Base-by-base conservation (phyloP, 2,113 vertebrate genomes). In the Psephotus haematonotus region DNA sequence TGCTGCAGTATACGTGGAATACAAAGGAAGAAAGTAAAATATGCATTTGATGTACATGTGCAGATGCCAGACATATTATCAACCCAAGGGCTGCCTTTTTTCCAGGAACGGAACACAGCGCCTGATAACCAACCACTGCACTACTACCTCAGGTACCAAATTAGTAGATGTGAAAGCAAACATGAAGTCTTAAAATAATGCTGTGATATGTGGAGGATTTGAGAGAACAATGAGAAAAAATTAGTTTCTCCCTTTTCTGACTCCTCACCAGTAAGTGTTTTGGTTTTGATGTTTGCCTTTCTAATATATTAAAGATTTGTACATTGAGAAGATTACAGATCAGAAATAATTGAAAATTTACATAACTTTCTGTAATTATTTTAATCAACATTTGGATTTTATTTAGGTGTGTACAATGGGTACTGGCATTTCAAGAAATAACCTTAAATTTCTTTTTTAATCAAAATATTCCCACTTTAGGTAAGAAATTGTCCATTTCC, bases 1-100 rank as follows among this genome's bases (percentile, higher is more conserved):
- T 92, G 91, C 67, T 39, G 75, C 87, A 10, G 84, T 86, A 76
- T 39, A 50, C 0, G 63, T 39, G 92, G 63, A 92, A 92, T 74
- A 59, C 78, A 83, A 46, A 94, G 82, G 65, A 8, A 82, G 82
- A 27, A 59, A 90, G 86, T 11, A 57, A 88, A 92, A 92, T 87
- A 84, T 95, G 95, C 92, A 77, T 55, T 67, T 50, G 92, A 47
- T 37, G 91, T 93, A 69, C 81, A 60, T 35, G 86, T 76, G 90
- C 70, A 83, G 91, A 39, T 72, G 77, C 53, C 91, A 91, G 78
- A 46, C n/a, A 0, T 13, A 25, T 28, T n/a, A 11, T 22, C 87
- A 82, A 7, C 8, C 27, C 46, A 33, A 27, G 46, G 41, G 4
- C 53, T 78, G 81, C 60, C 68, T 68, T 52, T 78, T n/a, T 39